phyloP scores from a whole-genome alignment of 2,113 vertebrate genomes.

The Vombatus ursinus region DNA sequence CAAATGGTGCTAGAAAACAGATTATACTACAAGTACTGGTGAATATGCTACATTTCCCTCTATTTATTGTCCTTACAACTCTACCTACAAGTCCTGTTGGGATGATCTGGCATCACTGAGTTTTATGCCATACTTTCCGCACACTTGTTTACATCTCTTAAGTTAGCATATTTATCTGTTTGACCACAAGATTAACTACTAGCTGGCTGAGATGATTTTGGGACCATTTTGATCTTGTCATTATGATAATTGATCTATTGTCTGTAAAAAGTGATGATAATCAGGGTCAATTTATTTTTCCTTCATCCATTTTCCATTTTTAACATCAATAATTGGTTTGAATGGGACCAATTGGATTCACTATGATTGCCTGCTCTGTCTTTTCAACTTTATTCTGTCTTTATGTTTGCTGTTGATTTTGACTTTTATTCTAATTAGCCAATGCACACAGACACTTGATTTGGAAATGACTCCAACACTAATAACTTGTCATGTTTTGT shows the following conservation, averaged over 20 bases:
- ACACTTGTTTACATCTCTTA: not conserved
- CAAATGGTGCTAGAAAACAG: slow-evolving; percentile 65
- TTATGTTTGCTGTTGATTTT: not conserved
- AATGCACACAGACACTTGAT: not conserved
- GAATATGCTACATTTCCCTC: not conserved
- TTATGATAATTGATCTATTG: not conserved
- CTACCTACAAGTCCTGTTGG: not conserved
- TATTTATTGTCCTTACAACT: not conserved
- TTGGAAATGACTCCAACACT: not conserved
- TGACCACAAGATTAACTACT: not conserved
- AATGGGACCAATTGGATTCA: not conserved
- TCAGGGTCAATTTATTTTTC: not conserved
- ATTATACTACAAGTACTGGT: slow-evolving; percentile 63
- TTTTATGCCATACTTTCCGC: not conserved
- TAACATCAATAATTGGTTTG: not conserved
- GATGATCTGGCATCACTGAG: not conserved
- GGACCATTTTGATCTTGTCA: not conserved
- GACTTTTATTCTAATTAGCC: not conserved
- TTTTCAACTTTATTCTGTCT: not conserved
- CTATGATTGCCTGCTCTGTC: not conserved
- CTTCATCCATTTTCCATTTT: not conserved
- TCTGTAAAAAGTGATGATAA: not conserved
- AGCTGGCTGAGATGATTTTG: not conserved
- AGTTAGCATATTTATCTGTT: not conserved
- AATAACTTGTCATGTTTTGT: not conserved